Evolutionary conservation across 2,113 vertebrate genomes (phyloP).

Genomic region (Balaeniceps rex): DNA sequence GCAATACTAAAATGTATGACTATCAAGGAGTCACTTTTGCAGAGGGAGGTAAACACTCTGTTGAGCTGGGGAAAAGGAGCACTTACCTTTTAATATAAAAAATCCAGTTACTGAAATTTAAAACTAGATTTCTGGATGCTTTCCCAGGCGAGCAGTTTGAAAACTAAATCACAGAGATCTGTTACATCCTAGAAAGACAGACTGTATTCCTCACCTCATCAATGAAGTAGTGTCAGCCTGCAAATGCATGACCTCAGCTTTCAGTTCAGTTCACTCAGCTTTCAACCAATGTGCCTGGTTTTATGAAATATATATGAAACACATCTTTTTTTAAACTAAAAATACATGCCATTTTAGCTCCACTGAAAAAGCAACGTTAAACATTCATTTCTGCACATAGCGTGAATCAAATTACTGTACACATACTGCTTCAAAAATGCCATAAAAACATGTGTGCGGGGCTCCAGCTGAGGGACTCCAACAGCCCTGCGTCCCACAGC

Average conservation of each 20-base stretch:
- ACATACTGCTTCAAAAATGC: background rate
- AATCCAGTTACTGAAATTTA: background rate
- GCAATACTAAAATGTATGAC: background rate
- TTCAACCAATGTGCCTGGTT: slow-evolving; percentile 3
- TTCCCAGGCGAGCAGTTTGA: slow-evolving; percentile 3
- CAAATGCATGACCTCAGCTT: slow-evolving; percentile 15
- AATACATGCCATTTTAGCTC: slow-evolving; percentile 32
- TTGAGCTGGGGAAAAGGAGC: background rate
- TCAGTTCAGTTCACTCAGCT: slow-evolving; percentile 35
- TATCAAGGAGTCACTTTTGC: background rate
- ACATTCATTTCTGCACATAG: slow-evolving; percentile 34
- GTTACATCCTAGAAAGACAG: slow-evolving; percentile 19
- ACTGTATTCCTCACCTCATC: slow-evolving; percentile 30
- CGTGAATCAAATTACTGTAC: slow-evolving; percentile 12
- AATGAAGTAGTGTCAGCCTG: slow-evolving; percentile 37
- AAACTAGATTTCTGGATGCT: slow-evolving; percentile 24
- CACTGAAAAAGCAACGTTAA: slow-evolving; percentile 50
- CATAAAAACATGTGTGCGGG: background rate
- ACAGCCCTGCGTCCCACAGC: background rate
- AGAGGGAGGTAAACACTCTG: background rate
- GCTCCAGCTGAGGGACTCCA: background rate
- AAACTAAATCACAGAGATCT: slow-evolving; percentile 9
- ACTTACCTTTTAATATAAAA: background rate
- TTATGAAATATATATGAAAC: slow-evolving; percentile 45
- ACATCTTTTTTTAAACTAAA: slow-evolving; percentile 27